These are phyloP conservation scores for Edolisoma coerulescens DNA, from an alignment of 2,113 vertebrate species.

Conservation along the genomic window DNA sequence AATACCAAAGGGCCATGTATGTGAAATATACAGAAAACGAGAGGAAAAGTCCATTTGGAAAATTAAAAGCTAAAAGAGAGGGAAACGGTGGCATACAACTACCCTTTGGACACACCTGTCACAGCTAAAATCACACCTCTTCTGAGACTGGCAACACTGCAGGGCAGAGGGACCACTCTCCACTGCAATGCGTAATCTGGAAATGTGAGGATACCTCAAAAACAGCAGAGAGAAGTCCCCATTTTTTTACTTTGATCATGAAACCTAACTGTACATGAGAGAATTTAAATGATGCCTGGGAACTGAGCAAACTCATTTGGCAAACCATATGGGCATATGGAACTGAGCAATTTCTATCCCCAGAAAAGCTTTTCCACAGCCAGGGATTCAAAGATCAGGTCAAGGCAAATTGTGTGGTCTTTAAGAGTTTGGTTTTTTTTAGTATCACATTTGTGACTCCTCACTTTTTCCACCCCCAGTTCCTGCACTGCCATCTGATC, in stretches of 20 bases:
- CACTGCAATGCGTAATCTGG: background rate
- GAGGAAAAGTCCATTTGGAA: background rate
- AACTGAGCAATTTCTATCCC: background rate
- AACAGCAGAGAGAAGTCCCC: background rate
- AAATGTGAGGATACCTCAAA: background rate
- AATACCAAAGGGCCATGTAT: background rate
- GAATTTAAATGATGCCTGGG: background rate
- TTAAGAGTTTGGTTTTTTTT: background rate
- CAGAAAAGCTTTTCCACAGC: background rate
- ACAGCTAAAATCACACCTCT: background rate
- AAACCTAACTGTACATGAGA: background rate
- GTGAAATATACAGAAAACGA: background rate
- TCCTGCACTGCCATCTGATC: background rate
- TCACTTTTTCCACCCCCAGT: background rate
- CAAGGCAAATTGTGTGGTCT: background rate
- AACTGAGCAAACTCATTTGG: background rate
- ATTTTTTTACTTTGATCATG: background rate
- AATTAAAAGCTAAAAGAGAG: background rate
- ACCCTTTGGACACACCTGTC: background rate
- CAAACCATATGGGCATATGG: background rate
- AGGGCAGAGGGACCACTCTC: background rate
- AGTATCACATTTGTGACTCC: background rate
- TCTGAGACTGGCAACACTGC: background rate
- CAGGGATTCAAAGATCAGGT: background rate
- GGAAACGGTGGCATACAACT: accelerated